These are phyloP conservation scores for Corticium candelabrum DNA, from an alignment of 37 sponge, comb jelly and placozoan genomes.

Conservation along the genomic window DNA sequence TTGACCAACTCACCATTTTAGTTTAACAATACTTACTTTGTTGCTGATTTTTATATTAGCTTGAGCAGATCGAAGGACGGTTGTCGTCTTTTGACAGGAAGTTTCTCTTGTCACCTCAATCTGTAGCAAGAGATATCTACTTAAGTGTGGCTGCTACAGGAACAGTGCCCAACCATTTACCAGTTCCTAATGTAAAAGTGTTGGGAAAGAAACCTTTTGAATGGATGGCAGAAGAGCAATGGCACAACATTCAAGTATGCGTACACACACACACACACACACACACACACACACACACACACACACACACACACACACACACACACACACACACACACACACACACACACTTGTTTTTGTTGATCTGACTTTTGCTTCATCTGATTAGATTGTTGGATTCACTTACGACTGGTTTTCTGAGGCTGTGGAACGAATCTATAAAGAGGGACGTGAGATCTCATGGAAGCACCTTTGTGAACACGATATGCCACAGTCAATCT, in stretches of 20 bases:
- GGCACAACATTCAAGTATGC: constrained; percentile 71
- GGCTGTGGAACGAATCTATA: not conserved
- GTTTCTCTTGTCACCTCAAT: constrained; percentile 48
- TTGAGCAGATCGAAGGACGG: constrained; percentile 45
- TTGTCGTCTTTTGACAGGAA: constrained; percentile 38
- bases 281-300: no score
- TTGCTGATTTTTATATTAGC: constrained; percentile 16
- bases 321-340: no score
- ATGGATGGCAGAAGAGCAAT: constrained; percentile 83
- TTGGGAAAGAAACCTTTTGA: constrained; percentile 77
- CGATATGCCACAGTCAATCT: not conserved
- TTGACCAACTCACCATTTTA: no score
- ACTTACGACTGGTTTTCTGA: not conserved
- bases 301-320: no score
- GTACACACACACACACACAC: no score
- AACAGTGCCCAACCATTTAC: not conserved
- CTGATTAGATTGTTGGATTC: not conserved
- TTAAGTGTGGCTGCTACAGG: constrained; percentile 22
- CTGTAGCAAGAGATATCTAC: constrained; percentile 30
- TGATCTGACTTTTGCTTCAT: no score
- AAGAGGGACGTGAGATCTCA: not conserved
- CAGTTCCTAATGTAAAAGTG: not conserved
- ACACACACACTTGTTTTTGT: no score
- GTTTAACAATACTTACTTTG: not conserved
- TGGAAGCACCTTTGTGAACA: not conserved